These are phyloP conservation scores for Calosoma granatense DNA, from an alignment of 1,140 invertebrate species.

Conservation along the genomic window DNA sequence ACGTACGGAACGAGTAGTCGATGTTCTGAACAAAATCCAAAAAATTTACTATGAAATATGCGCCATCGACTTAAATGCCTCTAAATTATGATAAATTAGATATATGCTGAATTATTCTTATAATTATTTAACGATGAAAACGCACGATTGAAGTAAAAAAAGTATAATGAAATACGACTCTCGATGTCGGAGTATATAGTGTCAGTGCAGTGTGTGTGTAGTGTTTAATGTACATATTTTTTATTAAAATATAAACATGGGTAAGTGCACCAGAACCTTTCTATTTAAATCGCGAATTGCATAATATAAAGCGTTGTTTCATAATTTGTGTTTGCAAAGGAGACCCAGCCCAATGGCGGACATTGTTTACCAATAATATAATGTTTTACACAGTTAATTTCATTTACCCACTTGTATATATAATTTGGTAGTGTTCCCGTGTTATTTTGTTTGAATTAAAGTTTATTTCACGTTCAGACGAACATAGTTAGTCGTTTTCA, in stretches of 20 bases:
- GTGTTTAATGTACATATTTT: neutral
- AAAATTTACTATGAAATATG: conserved; percentile 2
- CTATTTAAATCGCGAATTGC: too few species aligned
- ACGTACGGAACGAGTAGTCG: neutral
- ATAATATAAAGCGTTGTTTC: neutral
- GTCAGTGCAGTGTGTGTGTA: conserved; percentile 4
- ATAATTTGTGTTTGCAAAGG: neutral
- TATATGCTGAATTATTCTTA: neutral
- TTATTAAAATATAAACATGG: neutral
- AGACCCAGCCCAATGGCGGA: conserved; percentile 6
- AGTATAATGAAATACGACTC: neutral
- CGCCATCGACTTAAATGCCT: conserved; percentile 1
- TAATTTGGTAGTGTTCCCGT: neutral
- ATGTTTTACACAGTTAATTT: neutral
- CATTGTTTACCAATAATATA: neutral
- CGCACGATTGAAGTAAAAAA: neutral
- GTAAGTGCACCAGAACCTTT: too few species aligned
- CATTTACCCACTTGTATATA: neutral
- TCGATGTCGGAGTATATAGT: neutral
- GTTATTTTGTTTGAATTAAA: neutral
- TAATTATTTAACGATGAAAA: neutral
- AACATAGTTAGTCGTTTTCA: neutral
- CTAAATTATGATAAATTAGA: conserved; percentile 3
- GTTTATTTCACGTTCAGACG: too few species aligned
- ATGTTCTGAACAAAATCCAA: neutral